Percentiles rank a stretch among this genome's conserved stretches.
These are phyloP conservation scores for Athripsodes cinereus DNA, from an alignment of 2,888 invertebrate species.

Conservation along the genomic window DNA sequence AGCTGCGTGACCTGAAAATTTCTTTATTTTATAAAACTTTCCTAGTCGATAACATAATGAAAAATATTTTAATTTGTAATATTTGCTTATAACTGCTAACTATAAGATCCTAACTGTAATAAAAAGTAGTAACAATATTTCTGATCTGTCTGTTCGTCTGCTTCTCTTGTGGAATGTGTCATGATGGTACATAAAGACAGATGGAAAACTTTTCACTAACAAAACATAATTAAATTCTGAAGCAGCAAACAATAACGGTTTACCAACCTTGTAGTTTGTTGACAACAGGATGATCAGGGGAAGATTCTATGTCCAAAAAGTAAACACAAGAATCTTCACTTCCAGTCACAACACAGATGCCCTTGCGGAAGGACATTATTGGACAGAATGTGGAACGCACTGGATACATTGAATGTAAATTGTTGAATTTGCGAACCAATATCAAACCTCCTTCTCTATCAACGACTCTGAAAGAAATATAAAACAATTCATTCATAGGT, in stretches of 20 bases:
- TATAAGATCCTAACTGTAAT: too few species aligned
- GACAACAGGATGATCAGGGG: conserved; percentile 48
- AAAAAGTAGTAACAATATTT: too few species aligned
- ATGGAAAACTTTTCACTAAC: too few species aligned
- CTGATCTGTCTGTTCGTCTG: too few species aligned
- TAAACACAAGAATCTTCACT: conserved; percentile 75
- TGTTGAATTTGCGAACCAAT: conserved; percentile 60
- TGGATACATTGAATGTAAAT: conserved; percentile 53
- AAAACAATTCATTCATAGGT: too few species aligned
- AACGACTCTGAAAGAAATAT: conserved; percentile 52
- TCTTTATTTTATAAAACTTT: too few species aligned
- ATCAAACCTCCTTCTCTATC: conserved; percentile 62
- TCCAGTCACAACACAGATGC: conserved; percentile 74
- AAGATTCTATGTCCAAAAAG: conserved; percentile 67
- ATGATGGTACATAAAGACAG: too few species aligned
- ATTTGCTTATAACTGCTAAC: neutral
- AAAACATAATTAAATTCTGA: too few species aligned
- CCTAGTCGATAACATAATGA: too few species aligned
- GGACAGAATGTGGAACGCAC: conserved; percentile 80
- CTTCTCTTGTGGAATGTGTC: too few species aligned
- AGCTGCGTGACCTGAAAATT: conserved; percentile 70
- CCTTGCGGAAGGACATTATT: conserved; percentile 75
- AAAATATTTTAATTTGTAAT: neutral
- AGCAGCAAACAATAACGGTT: too few species aligned
- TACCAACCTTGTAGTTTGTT: conserved; percentile 58